Conservation (phyloP, 2,888 invertebrate genomes). For the Heliconius aoede region DNA sequence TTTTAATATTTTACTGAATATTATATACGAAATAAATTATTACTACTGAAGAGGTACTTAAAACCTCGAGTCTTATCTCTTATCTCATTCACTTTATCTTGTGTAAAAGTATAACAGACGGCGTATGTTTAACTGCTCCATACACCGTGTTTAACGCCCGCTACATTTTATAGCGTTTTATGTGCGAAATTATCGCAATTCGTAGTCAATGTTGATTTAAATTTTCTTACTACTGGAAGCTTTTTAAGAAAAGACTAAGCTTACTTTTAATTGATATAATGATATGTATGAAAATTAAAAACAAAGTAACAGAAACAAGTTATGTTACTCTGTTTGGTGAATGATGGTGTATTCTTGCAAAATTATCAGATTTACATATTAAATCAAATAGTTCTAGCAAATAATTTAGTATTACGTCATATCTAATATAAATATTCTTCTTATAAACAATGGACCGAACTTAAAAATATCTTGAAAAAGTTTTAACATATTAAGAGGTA, state of each 20-base stretch:
- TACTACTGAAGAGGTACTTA: slow-evolving; percentile 1
- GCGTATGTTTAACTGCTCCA: not conserved
- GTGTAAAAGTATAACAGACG: slow-evolving; percentile 4
- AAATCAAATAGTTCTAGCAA: not conserved
- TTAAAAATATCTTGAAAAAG: not conserved
- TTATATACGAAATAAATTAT: not conserved
- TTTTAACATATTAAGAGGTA: not conserved
- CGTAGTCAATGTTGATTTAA: not conserved
- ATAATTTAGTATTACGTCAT: not conserved
- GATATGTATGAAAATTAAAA: not conserved
- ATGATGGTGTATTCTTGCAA: not conserved
- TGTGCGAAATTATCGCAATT: slow-evolving; percentile 11
- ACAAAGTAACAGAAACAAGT: not conserved
- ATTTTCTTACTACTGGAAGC: not conserved
- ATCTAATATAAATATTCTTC: not conserved
- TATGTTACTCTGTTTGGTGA: not conserved
- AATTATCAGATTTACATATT: not conserved
- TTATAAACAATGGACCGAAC: not conserved
- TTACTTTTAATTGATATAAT: not conserved
- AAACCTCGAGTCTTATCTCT: slow-evolving; percentile 8
- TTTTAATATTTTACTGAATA: not conserved
- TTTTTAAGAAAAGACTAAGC: not conserved
- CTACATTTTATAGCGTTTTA: slow-evolving; percentile 8
- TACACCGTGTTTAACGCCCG: slow-evolving; percentile 2
- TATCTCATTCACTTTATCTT: slow-evolving; percentile 23